A percentile compares a stretch with the other conserved stretches of the same genome.
Evolutionary conservation across 2,888 invertebrate genomes (phyloP).

Genomic region (Heliconius sara): DNA sequence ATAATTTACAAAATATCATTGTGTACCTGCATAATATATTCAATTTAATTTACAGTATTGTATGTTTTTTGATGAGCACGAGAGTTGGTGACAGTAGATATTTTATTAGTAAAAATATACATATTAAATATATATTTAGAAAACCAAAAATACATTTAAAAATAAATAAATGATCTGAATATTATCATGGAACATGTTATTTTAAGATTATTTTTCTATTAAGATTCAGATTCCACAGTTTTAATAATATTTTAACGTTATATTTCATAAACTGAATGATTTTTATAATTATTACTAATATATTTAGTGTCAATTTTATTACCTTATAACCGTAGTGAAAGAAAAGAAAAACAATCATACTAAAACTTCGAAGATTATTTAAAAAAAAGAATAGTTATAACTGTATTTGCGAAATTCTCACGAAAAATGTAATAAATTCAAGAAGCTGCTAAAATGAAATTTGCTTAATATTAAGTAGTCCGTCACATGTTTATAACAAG

Average conservation of each 20-base stretch:
- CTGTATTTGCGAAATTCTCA: background rate
- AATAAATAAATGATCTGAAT: background rate
- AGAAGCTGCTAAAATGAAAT: background rate
- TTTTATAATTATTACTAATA: background rate
- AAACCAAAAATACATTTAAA: background rate
- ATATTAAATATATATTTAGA: background rate
- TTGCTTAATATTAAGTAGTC: background rate
- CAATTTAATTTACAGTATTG: background rate
- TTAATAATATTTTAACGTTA: background rate
- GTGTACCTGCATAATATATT: no score
- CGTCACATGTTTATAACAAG: background rate
- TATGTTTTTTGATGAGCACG: background rate
- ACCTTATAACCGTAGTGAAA: no score
- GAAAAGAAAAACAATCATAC: background rate
- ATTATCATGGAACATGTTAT: background rate
- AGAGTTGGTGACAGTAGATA: background rate
- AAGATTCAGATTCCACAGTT: background rate
- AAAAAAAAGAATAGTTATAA: background rate
- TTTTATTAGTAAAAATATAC: background rate
- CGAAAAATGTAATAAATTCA: background rate
- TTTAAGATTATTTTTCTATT: background rate
- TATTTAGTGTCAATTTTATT: no score
- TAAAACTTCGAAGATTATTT: background rate
- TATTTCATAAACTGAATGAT: background rate
- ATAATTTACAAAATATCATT: no score